Conservation (phyloP, 2,888 invertebrate genomes). For the Criorhina ranunculi region DNA sequence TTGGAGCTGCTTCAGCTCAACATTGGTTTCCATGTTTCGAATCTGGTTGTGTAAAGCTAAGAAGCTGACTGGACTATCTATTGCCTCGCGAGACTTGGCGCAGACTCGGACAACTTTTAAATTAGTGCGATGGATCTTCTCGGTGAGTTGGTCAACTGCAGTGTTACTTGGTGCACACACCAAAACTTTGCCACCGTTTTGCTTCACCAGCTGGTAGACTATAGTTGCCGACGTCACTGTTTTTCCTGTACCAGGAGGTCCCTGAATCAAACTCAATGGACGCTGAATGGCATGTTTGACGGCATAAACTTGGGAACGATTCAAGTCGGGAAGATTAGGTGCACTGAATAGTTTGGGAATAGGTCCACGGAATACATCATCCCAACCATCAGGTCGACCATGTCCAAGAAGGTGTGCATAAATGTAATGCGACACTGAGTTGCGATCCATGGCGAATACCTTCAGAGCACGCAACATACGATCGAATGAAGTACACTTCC, state of each 20-base stretch:
- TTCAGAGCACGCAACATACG: constrained; percentile 97
- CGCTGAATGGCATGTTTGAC: constrained; percentile 99
- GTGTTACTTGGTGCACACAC: constrained; percentile 99
- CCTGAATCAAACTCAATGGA: constrained; percentile 98
- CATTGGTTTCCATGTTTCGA: constrained; percentile 95
- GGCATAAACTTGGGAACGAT: constrained; percentile 98
- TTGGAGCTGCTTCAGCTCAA: constrained; percentile 97
- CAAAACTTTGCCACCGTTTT: constrained; percentile 96
- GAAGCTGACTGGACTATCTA: constrained; percentile 98
- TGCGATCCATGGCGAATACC: constrained; percentile 98
- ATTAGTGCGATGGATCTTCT: constrained; percentile 98
- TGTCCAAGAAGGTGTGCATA: constrained; percentile 98
- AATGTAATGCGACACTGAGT: constrained; percentile 98
- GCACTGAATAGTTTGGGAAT: constrained; percentile 98
- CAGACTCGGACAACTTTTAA: constrained; percentile 96
- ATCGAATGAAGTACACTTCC: constrained; percentile 99
- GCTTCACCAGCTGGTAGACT: constrained; percentile 98
- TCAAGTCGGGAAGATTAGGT: constrained; percentile 98
- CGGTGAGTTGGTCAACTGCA: constrained; percentile 99
- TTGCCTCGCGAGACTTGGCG: constrained; percentile 98
- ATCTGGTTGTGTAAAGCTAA: constrained; percentile 99
- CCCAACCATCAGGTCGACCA: constrained; percentile 97
- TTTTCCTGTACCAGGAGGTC: constrained; percentile 95
- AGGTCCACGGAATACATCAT: constrained; percentile 94
- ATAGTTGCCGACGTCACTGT: constrained; percentile 99